Evolutionary conservation across 1,140 invertebrate genomes (phyloP), one percentile per base, ranked within the genome.

Genomic region (Drosophila kikkawai): DNA sequence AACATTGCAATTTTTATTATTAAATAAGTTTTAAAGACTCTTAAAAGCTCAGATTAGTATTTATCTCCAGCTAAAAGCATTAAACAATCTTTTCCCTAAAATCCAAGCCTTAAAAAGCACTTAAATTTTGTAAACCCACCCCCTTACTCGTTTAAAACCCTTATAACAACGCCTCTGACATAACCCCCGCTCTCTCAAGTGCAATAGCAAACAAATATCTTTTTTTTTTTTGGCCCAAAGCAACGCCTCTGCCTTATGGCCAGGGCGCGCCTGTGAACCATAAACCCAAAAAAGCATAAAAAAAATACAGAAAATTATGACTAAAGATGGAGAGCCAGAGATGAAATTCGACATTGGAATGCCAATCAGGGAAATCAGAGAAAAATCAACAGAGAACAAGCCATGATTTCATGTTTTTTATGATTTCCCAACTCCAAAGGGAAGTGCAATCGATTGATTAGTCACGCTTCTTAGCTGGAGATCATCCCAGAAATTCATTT

Each of bases 381-480:
- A 59, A 59, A 73, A 58, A 69, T 57, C 17, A 41, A 50, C 50
- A 69, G 53, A 37, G 32, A 42, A 59, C 59, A 47, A 65, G 70
- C 45, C 8, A 22, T 26, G 36, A 56, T 22, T 56, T 39, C n/a
- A 56, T 56, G 53, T 39, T 39, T 56, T 56, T 56, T 56, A 75
- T 69, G 56, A 53, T 58, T 63, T 78, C 41, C 19, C 11, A 56
- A 73, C 42, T 17, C n/a, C 0, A 32, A 7, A 12, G 22, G 8
- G 47, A 51, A 63, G 42, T 57, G 29, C 50, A 32, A 26, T 74
- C 39, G 42, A 56, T 75, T 56, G 42, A 57, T 85, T 80, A 60
- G 80, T 78, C 79, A 81, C 79, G 79, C 79, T 45, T 79, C 59
- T 48, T 45, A 36, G 44, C 42, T 65, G 50, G 64, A 75, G 79